Evolutionary conservation across 2,113 vertebrate genomes (phyloP).

Genomic region (Lampris incognitus): DNA sequence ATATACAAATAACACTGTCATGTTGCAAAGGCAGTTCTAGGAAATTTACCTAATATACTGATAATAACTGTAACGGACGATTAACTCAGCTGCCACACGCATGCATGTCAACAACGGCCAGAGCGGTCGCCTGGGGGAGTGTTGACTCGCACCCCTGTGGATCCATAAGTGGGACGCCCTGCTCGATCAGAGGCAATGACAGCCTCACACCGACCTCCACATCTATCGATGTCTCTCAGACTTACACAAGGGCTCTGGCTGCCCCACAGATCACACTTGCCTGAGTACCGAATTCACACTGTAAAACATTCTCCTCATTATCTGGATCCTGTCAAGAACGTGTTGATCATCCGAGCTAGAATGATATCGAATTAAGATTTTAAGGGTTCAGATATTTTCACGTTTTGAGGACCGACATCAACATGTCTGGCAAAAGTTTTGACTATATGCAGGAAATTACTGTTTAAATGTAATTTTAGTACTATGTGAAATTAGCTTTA

Average conservation of each 20-base stretch:
- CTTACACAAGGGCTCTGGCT: not conserved
- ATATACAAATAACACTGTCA: conserved; percentile 1
- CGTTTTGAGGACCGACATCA: too few species aligned
- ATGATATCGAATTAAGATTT: not conserved
- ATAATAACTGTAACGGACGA: conserved; percentile 30
- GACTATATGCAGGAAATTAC: too few species aligned
- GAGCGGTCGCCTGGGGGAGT: conserved; percentile 41
- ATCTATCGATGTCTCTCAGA: not conserved
- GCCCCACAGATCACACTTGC: conserved; percentile 10
- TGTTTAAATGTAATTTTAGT: too few species aligned
- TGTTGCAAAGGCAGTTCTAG: conserved; percentile 7
- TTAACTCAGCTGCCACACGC: conserved; percentile 35
- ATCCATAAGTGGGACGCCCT: conserved; percentile 36
- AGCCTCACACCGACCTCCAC: conserved; percentile 20
- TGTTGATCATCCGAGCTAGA: not conserved
- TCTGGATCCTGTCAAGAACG: conserved; percentile 13
- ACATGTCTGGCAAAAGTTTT: too few species aligned
- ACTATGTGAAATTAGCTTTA: too few species aligned
- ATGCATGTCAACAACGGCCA: conserved; percentile 28
- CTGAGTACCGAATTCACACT: not conserved
- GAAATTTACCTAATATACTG: conserved; percentile 22
- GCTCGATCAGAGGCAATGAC: conserved; percentile 48
- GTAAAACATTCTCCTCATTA: not conserved
- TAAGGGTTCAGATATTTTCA: not conserved
- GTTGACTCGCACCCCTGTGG: conserved; percentile 39